Evolutionary conservation across 1,140 invertebrate genomes (phyloP).

Genomic region (Mamestra configurata): DNA sequence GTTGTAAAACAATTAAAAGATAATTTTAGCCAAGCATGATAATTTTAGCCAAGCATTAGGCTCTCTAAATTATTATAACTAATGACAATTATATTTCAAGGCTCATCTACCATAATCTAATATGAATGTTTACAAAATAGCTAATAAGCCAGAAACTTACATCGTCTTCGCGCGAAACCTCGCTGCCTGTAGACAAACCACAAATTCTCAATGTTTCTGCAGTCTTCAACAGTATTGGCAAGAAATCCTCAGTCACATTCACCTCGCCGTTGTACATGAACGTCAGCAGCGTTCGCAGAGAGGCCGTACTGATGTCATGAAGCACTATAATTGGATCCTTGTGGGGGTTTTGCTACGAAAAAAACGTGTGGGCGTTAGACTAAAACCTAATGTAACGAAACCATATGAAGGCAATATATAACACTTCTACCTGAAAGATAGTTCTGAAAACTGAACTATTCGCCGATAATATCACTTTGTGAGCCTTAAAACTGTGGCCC

Average conservation of each 20-base stretch:
- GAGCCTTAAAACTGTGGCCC: slow-evolving; percentile 90
- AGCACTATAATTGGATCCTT: slow-evolving; percentile 91
- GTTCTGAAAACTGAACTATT: slow-evolving; percentile 92
- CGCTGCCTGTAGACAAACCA: slow-evolving; percentile 88
- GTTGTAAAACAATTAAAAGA: too few relatives aligned
- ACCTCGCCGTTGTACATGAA: slow-evolving; percentile 92
- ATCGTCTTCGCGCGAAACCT: slow-evolving; percentile 73
- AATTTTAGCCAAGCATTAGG: too few relatives aligned
- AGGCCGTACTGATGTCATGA: slow-evolving; percentile 90
- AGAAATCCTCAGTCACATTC: slow-evolving; percentile 90
- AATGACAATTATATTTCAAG: neutral
- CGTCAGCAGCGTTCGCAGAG: slow-evolving; percentile 89
- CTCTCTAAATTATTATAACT: too few relatives aligned
- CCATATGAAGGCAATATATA: slow-evolving; percentile 18
- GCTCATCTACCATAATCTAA: neutral
- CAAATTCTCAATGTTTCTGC: slow-evolving; percentile 90
- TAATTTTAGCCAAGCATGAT: too few relatives aligned
- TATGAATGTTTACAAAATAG: neutral
- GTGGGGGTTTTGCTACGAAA: slow-evolving; percentile 90
- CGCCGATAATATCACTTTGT: slow-evolving; percentile 92
- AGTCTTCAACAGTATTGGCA: slow-evolving; percentile 89
- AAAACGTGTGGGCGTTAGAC: slow-evolving; percentile 76
- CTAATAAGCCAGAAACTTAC: slow-evolving; percentile 54
- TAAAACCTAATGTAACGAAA: slow-evolving; percentile 45
- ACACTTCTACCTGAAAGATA: slow-evolving; percentile 89